phyloP scores from a whole-genome alignment of 1,140 invertebrate genomes.

The Drosophila parabipectinata region DNA sequence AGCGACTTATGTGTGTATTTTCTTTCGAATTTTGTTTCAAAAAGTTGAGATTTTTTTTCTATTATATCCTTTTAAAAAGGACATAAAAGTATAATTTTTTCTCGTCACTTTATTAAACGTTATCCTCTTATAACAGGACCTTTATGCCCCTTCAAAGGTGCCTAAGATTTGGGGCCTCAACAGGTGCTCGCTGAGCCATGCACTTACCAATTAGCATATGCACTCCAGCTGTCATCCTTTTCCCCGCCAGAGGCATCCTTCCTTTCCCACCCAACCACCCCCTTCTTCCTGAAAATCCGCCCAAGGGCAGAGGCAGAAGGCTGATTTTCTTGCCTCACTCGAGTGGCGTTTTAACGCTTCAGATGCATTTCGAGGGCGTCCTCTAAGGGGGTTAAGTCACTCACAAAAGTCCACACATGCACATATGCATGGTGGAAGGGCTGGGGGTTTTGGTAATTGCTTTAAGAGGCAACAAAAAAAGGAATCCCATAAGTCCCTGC shows the following conservation, averaged over 20 bases:
- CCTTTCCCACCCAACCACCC: neutral
- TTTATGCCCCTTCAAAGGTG: neutral
- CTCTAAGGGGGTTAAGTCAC: conserved; percentile 48
- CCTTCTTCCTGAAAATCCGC: neutral
- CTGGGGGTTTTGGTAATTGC: conserved; percentile 28
- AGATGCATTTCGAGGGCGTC: conserved; percentile 62
- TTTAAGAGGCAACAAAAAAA: conserved; percentile 46
- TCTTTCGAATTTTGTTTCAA: neutral
- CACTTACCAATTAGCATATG: conserved; percentile 54
- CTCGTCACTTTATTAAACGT: neutral
- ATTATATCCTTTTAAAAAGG: neutral
- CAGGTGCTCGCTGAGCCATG: conserved; percentile 50
- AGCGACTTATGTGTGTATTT: neutral
- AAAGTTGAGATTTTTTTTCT: neutral
- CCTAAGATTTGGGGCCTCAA: conserved; percentile 21
- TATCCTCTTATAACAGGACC: neutral
- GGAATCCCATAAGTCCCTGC: conserved; percentile 44
- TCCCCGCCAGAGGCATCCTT: neutral
- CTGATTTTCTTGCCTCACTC: conserved; percentile 37
- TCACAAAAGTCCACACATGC: conserved; percentile 13
- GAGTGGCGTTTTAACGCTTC: conserved; percentile 79
- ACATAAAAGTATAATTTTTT: too few relatives aligned
- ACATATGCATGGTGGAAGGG: conserved; percentile 5
- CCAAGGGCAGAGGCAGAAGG: neutral
- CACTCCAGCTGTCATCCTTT: conserved; percentile 20